A percentile compares a stretch with the other conserved stretches of the same genome.
Conservation (phyloP, 2,797 vertebrate genomes). For the Gouania willdenowi region DNA sequence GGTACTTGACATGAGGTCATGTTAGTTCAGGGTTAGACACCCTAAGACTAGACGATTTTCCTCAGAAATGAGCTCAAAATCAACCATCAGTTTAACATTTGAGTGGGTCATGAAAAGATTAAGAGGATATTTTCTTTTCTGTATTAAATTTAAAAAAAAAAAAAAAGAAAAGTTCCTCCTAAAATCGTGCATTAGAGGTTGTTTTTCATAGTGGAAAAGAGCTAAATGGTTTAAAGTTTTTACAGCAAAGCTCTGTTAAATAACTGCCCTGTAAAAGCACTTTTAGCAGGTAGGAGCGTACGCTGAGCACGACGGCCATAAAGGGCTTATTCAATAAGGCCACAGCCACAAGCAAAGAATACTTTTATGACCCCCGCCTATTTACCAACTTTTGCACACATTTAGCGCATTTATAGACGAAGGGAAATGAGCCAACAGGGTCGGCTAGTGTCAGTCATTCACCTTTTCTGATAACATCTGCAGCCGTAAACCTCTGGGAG, state of each 20-base stretch:
- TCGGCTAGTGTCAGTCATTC: conserved; percentile 12
- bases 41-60: background rate
- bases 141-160: conserved; percentile 7
- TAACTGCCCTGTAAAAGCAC: conserved; percentile 59
- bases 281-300: conserved; percentile 46
- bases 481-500: conserved; percentile 19
- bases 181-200: conserved; percentile 33
- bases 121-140: too few relatives aligned
- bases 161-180: conserved; percentile 20
- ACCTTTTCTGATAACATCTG: conserved; percentile 42
- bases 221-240: conserved; percentile 59
- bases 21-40: conserved; percentile 6
- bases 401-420: too few relatives aligned
- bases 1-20: conserved; percentile 31
- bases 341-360: too few relatives aligned
- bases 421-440: background rate
- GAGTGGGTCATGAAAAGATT: conserved; percentile 28
- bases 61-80: background rate
- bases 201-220: conserved; percentile 65
- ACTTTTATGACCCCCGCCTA: too few relatives aligned
- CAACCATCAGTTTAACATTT: conserved; percentile 7
- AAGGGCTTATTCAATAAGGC: conserved; percentile 69
- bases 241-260: conserved; percentile 52
- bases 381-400: too few relatives aligned
- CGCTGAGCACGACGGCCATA: conserved; percentile 60